Evolutionary conservation across 2,888 invertebrate genomes (phyloP).

Genomic region (Spodoptera littoralis): DNA sequence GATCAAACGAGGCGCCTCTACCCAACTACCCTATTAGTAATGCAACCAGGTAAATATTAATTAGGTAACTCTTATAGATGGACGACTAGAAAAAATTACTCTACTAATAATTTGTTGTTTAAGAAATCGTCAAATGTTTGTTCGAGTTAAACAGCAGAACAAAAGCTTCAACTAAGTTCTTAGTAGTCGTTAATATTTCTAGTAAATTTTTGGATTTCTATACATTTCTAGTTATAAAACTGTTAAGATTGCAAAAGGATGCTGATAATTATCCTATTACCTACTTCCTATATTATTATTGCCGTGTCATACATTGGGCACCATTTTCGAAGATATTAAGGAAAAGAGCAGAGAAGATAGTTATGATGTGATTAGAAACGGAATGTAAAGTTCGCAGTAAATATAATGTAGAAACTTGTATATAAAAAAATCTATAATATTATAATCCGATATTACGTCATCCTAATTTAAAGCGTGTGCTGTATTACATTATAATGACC

Average conservation of each 20-base stretch:
- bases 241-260: slow-evolving; percentile 48
- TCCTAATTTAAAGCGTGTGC: slow-evolving; percentile 34
- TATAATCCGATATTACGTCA: slow-evolving; percentile 25
- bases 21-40: slow-evolving; percentile 58
- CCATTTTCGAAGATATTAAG: slow-evolving; percentile 62
- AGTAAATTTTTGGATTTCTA: slow-evolving; percentile 39
- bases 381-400: slow-evolving; percentile 22
- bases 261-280: slow-evolving; percentile 51
- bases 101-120: slow-evolving; percentile 11
- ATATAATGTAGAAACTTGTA: slow-evolving; percentile 37
- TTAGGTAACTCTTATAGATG: slow-evolving; percentile 13
- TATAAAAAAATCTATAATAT: slow-evolving; percentile 37
- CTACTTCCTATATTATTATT: slow-evolving; percentile 74
- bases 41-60: slow-evolving; percentile 16
- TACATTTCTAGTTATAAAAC: slow-evolving; percentile 41
- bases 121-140: slow-evolving; percentile 24
- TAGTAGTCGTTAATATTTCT: slow-evolving; percentile 43
- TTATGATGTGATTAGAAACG: slow-evolving; percentile 15
- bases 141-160: slow-evolving; percentile 20
- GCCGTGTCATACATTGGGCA: slow-evolving; percentile 73
- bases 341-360: slow-evolving; percentile 46
- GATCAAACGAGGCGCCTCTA: slow-evolving; percentile 60
- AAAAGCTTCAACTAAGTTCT: slow-evolving; percentile 30
- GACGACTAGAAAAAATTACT: slow-evolving; percentile 23
- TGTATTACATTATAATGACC: slow-evolving; percentile 7